Evolutionary conservation across 1,140 invertebrate species (phyloP).

Genomic region (Atta texana): DNA sequence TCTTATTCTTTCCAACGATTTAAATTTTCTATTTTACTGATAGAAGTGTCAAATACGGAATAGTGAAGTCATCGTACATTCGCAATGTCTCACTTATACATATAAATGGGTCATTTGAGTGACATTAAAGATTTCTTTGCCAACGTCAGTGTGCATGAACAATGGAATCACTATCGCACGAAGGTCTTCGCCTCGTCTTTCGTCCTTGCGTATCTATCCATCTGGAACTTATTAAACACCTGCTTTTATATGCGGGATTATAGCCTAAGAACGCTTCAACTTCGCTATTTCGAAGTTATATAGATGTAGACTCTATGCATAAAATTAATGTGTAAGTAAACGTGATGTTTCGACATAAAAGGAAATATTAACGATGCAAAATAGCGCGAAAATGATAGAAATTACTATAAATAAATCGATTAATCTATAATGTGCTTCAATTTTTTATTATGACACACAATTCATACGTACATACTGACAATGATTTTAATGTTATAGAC

Average conservation of each 20-base stretch:
- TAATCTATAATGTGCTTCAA: background rate
- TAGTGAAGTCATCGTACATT: background rate
- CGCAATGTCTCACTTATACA: background rate
- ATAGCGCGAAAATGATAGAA: background rate
- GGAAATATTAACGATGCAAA: background rate
- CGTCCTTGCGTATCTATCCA: conserved; percentile 12
- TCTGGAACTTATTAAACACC: conserved; percentile 28
- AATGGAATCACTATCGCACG: conserved; percentile 2
- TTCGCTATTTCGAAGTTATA: conserved; percentile 1
- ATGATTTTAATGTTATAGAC: background rate
- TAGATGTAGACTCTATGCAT: background rate
- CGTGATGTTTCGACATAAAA: conserved; percentile 2
- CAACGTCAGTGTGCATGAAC: conserved; percentile 23
- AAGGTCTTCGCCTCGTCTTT: conserved; percentile 16
- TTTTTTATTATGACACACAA: background rate
- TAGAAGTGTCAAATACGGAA: background rate
- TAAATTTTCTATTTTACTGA: background rate
- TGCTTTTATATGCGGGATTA: conserved; percentile 11
- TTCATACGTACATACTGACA: background rate
- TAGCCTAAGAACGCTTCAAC: conserved; percentile 4
- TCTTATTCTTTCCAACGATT: background rate
- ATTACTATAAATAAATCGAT: background rate
- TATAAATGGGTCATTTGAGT: background rate
- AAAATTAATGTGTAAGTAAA: background rate
- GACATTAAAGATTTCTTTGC: background rate